phyloP scores from a whole-genome alignment of 2,888 invertebrate genomes.

The Eurytoma californica region DNA sequence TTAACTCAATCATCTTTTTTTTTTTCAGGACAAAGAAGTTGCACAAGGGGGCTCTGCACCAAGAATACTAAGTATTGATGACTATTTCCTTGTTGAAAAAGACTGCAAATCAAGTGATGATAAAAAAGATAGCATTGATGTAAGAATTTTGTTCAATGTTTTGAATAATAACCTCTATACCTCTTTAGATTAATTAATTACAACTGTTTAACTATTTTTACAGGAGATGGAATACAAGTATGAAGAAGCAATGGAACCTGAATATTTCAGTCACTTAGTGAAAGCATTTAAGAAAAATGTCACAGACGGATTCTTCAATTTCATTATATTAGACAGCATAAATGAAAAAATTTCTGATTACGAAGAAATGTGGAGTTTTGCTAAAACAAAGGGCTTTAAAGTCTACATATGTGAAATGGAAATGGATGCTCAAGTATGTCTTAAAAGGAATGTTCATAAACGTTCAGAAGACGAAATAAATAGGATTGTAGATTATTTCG shows the following conservation, averaged over 20 bases:
- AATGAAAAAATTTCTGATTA: conserved; percentile 89
- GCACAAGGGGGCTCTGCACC: conserved; percentile 93
- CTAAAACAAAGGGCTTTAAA: conserved; percentile 90
- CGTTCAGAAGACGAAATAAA: conserved; percentile 87
- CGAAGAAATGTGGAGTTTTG: conserved; percentile 91
- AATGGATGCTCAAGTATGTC: conserved; percentile 85
- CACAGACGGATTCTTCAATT: conserved; percentile 92
- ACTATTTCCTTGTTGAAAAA: conserved; percentile 94
- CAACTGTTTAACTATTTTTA: conserved; percentile 20
- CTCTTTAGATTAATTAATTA: too few relatives aligned
- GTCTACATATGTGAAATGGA: conserved; percentile 94
- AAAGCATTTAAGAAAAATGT: conserved; percentile 94
- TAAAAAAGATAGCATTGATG: conserved; percentile 3
- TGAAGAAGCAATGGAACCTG: conserved; percentile 88
- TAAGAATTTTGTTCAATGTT: neutral
- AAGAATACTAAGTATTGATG: conserved; percentile 93
- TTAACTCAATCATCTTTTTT: conserved; percentile 8
- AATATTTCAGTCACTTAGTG: conserved; percentile 87
- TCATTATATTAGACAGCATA: conserved; percentile 94
- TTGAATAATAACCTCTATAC: too few relatives aligned
- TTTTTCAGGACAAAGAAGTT: conserved; percentile 81
- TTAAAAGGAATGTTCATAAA: conserved; percentile 90
- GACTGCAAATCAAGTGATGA: conserved; percentile 84
- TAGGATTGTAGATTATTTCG: conserved; percentile 83
- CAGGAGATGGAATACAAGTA: conserved; percentile 90